Evolutionary conservation across 2,113 vertebrate species (phyloP).

Genomic region (Grallaria varia): DNA sequence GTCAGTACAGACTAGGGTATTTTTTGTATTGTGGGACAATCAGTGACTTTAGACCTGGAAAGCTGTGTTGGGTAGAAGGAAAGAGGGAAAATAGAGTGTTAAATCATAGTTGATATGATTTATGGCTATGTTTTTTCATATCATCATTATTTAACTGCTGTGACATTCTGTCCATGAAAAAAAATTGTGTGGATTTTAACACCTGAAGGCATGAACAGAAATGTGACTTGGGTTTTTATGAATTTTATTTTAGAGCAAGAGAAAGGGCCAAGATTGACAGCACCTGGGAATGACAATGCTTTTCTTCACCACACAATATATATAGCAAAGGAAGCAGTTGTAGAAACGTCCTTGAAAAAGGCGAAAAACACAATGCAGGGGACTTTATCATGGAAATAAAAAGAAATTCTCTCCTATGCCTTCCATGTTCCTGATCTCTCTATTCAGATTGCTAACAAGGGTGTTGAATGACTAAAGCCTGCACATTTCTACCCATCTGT

Average conservation of each 20-base stretch:
- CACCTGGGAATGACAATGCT: neutral
- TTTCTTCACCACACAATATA: neutral
- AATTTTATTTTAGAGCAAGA: neutral
- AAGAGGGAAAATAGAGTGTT: neutral
- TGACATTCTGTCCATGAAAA: neutral
- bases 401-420: neutral
- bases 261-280: neutral
- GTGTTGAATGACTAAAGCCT: constrained; percentile 34
- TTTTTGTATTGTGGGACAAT: neutral
- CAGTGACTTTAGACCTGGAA: neutral
- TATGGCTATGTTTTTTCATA: neutral
- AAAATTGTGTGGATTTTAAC: constrained; percentile 11
- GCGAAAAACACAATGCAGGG: neutral
- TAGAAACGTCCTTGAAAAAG: neutral
- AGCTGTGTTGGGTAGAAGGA: neutral
- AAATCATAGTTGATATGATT: neutral
- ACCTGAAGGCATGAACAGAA: constrained; percentile 35
- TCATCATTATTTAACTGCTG: constrained; percentile 3
- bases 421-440: neutral
- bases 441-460: constrained; percentile 6
- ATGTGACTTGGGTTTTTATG: neutral
- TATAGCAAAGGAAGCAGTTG: neutral
- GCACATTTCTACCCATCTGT: constrained; percentile 53
- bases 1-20: neutral
- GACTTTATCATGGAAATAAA: neutral